Percentiles rank a stretch among this genome's conserved stretches.
phyloP scores from a whole-genome alignment of 2,113 vertebrate genomes.

The Seriola dumerili region DNA sequence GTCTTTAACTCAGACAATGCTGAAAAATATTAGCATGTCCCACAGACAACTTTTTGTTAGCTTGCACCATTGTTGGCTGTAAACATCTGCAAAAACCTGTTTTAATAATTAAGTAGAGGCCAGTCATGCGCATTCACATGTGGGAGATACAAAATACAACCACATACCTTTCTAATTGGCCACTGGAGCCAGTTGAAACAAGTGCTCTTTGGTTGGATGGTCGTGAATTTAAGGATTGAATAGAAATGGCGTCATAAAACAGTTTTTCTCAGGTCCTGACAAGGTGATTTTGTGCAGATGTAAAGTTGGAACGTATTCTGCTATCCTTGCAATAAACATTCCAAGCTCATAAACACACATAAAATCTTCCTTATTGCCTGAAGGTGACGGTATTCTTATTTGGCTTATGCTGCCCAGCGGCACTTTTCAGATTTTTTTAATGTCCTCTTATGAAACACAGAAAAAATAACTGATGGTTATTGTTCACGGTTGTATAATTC shows the following conservation, averaged over 20 bases:
- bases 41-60: conserved; percentile 2
- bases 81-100: background rate
- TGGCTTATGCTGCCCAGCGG: background rate
- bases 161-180: background rate
- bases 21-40: background rate
- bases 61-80: background rate
- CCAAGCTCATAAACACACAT: conserved; percentile 29
- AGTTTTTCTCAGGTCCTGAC: conserved; percentile 1
- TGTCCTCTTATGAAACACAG: conserved; percentile 42
- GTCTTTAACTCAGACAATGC: conserved; percentile 19
- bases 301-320: conserved; percentile 17
- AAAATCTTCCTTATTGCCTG: conserved; percentile 25
- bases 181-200: background rate
- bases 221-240: background rate
- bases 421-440: conserved; percentile 26
- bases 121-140: background rate
- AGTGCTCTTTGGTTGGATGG: background rate
- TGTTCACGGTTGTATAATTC: conserved; percentile 23
- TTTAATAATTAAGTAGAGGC: background rate
- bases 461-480: conserved; percentile 33
- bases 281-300: conserved; percentile 11
- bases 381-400: conserved; percentile 2
- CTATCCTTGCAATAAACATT: conserved; percentile 26
- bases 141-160: background rate
- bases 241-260: background rate